Conservation (phyloP, 53 echinoderm and acorn worm species). For the Zoroaster sp. region DNA sequence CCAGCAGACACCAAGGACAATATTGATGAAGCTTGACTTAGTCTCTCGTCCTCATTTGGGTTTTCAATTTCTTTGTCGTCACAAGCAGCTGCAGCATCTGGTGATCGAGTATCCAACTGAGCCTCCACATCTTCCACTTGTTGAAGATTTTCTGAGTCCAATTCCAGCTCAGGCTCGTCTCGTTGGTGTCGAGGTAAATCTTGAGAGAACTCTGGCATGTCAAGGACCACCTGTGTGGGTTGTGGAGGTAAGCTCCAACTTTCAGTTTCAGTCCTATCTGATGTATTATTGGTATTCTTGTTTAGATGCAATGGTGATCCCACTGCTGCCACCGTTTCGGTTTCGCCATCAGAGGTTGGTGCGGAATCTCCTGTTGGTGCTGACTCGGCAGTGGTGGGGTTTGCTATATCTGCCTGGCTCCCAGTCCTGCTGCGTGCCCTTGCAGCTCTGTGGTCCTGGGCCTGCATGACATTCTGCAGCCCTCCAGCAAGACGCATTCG, state of each 20-base stretch:
- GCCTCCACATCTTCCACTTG: neutral
- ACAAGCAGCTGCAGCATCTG: neutral
- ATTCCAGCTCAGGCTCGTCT: neutral
- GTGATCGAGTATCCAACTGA: neutral
- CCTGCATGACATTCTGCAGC: slow-evolving; percentile 72
- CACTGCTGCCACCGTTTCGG: neutral
- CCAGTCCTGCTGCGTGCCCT: slow-evolving; percentile 43
- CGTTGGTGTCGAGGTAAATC: neutral
- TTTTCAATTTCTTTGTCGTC: neutral
- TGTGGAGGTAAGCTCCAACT: neutral
- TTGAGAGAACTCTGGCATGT: neutral
- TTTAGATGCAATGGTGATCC: neutral
- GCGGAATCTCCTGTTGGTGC: neutral
- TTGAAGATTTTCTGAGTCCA: neutral
- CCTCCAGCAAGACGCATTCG: slow-evolving; percentile 84
- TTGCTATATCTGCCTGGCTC: neutral
- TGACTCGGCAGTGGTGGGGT: neutral
- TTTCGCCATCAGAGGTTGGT: neutral
- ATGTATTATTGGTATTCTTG: neutral
- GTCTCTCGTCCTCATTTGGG: neutral
- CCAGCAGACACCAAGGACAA: neutral
- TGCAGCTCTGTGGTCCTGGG: slow-evolving; percentile 31
- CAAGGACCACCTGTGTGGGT: neutral
- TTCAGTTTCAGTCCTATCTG: neutral
- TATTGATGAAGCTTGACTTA: slow-evolving; percentile 20